Evolutionary conservation across 2,888 invertebrate genomes (phyloP).

Genomic region (Monoplex corrugatus): DNA sequence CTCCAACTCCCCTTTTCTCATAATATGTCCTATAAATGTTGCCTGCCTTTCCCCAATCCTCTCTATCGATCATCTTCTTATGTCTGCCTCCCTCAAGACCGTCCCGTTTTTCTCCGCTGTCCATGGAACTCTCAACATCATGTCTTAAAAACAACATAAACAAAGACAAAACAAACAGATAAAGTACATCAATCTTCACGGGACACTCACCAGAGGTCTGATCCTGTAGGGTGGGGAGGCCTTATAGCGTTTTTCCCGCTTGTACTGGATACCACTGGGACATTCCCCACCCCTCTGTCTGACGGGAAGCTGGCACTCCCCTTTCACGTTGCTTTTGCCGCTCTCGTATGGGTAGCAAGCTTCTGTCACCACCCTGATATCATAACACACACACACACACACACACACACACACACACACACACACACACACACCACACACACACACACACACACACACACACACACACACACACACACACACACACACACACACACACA

Average conservation of each 20-base stretch:
- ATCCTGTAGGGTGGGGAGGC: conserved; percentile 83
- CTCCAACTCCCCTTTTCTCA: too few relatives aligned
- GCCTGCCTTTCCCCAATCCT: too few relatives aligned
- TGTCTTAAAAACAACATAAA: too few relatives aligned
- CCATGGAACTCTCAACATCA: too few relatives aligned
- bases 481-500: too few relatives aligned
- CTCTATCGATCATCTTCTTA: too few relatives aligned
- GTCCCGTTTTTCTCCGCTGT: too few relatives aligned
- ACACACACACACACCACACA: too few relatives aligned
- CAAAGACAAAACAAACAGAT: too few relatives aligned
- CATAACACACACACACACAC: not conserved
- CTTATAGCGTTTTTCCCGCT: conserved; percentile 77
- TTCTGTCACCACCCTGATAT: conserved; percentile 89
- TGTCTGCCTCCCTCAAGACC: too few relatives aligned
- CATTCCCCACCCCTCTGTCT: conserved; percentile 68
- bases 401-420: not conserved
- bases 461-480: conserved; percentile 1
- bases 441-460: not conserved
- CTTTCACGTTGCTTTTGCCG: conserved; percentile 84
- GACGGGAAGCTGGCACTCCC: conserved; percentile 85
- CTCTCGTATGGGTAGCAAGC: conserved; percentile 89
- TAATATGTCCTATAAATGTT: too few relatives aligned
- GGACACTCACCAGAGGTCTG: conserved; percentile 69
- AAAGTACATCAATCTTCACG: not conserved
- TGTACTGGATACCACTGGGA: conserved; percentile 74